These are phyloP conservation scores for Philypnodon macrostomus DNA, from an alignment of 2,797 vertebrate genomes.

Conservation along the genomic window DNA sequence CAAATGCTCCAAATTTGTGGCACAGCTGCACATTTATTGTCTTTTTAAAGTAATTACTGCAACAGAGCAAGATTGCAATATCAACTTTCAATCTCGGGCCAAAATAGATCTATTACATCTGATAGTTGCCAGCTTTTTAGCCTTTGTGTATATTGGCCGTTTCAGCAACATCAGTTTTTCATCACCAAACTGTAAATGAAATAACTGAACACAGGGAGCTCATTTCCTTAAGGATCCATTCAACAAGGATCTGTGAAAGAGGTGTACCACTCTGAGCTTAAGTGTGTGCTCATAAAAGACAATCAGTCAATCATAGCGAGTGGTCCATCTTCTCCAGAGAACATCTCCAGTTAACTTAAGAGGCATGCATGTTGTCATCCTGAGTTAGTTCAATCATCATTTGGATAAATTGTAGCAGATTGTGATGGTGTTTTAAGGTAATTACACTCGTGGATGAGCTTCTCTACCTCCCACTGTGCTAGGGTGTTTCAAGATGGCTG, in stretches of 20 bases:
- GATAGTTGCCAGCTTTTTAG: too few species aligned
- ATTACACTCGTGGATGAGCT: background rate
- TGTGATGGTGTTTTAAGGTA: conserved; percentile 1
- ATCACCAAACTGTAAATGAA: too few species aligned
- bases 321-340: background rate
- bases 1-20: too few species aligned
- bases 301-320: conserved; percentile 14
- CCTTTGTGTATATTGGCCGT: too few species aligned
- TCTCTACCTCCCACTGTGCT: background rate
- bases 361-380: background rate
- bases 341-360: background rate
- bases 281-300: conserved; percentile 9
- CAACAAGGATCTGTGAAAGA: conserved; percentile 1
- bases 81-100: too few species aligned
- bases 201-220: background rate
- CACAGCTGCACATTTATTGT: too few species aligned
- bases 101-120: too few species aligned
- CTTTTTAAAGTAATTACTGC: too few species aligned
- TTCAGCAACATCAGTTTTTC: background rate
- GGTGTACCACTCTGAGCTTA: background rate
- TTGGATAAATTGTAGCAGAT: background rate
- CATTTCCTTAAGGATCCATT: conserved; percentile 1
- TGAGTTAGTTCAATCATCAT: background rate
- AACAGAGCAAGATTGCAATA: too few species aligned
- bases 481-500: background rate